Conservation (phyloP, 2,888 invertebrate genomes). For the Ischnus inquisitorius region DNA sequence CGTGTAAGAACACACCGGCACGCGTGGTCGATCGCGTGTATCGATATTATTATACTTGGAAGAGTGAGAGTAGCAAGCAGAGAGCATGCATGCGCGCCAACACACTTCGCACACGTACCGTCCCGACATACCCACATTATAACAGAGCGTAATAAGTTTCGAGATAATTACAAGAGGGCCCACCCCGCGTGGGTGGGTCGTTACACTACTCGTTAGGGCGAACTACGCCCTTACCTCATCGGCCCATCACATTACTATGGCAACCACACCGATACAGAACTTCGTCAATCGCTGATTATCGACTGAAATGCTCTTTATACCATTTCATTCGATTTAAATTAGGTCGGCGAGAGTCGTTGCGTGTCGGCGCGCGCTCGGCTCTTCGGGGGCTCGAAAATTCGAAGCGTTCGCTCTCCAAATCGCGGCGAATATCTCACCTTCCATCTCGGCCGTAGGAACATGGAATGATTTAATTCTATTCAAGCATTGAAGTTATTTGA, state of each 20-base stretch:
- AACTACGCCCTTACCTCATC: constrained; percentile 46
- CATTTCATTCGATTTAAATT: constrained; percentile 60
- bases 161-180: constrained; percentile 62
- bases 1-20: constrained; percentile 43
- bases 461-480: not conserved
- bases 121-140: constrained; percentile 75
- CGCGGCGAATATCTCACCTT: constrained; percentile 46
- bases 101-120: constrained; percentile 72
- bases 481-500: not conserved
- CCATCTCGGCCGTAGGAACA: constrained; percentile 22
- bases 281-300: constrained; percentile 72
- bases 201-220: constrained; percentile 45
- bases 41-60: constrained; percentile 56
- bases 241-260: constrained; percentile 73
- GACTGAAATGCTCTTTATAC: constrained; percentile 68
- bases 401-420: not conserved
- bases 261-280: constrained; percentile 70
- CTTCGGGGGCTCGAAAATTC: not conserved
- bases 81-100: constrained; percentile 65
- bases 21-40: constrained; percentile 64
- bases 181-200: constrained; percentile 14
- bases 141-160: constrained; percentile 61
- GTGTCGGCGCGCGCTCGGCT: not conserved
- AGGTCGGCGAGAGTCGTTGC: constrained; percentile 37
- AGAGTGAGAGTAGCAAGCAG: constrained; percentile 6